Conservation (phyloP, 2,113 vertebrate genomes). For the Halcyon malimbica region DNA sequence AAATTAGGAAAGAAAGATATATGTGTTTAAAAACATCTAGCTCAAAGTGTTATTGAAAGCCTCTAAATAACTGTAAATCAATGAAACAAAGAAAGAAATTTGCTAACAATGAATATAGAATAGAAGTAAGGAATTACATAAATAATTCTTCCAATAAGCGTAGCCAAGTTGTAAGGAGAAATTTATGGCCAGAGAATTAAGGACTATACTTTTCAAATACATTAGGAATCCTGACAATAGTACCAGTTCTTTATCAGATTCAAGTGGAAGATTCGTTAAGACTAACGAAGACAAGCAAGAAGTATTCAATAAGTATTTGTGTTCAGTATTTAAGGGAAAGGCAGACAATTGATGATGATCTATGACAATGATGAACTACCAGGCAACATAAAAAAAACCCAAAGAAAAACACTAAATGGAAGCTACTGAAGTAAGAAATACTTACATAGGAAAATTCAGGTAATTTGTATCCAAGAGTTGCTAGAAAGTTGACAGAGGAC, state of each 20-base stretch:
- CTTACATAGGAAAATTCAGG: neutral
- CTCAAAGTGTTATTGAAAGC: constrained; percentile 4
- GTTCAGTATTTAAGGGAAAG: neutral
- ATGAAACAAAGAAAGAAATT: neutral
- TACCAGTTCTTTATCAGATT: constrained; percentile 9
- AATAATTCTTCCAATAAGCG: neutral
- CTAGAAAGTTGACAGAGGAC: neutral
- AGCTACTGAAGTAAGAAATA: neutral
- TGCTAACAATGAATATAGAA: neutral
- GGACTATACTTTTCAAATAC: constrained; percentile 29
- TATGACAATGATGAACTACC: neutral
- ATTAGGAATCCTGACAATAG: neutral
- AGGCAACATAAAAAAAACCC: neutral
- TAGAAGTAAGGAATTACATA: neutral
- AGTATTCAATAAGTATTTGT: constrained; percentile 30
- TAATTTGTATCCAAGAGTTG: neutral
- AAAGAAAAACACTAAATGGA: neutral
- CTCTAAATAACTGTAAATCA: neutral
- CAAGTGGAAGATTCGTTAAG: neutral
- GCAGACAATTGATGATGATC: neutral
- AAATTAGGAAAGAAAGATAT: neutral
- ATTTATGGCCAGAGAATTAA: constrained; percentile 35
- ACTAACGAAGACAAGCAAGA: constrained; percentile 6
- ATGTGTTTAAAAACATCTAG: neutral
- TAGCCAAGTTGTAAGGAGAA: constrained; percentile 1